phyloP scores from a whole-genome alignment of 2,113 vertebrate species.

The Ahaetulla prasina region DNA sequence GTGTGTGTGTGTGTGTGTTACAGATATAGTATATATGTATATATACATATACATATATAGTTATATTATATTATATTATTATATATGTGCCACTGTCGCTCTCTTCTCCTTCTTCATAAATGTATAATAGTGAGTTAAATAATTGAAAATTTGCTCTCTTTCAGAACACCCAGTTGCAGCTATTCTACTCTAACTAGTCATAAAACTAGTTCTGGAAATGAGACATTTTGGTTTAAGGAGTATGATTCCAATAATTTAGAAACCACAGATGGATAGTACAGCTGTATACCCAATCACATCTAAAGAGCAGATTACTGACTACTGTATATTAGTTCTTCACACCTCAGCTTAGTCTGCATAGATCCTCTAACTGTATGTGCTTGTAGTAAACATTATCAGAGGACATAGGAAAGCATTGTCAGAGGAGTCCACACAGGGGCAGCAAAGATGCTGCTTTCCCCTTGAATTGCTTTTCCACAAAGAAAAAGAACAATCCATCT shows the following conservation, averaged over 20 bases:
- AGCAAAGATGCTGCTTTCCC: not conserved
- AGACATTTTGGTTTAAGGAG: not conserved
- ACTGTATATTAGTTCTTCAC: not conserved
- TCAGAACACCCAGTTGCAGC: not conserved
- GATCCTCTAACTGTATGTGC: not conserved
- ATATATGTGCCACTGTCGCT: not conserved
- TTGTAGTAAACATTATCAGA: not conserved
- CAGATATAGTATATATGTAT: too few species aligned
- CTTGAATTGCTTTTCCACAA: not conserved
- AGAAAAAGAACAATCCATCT: not conserved
- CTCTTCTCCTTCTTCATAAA: not conserved
- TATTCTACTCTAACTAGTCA: not conserved
- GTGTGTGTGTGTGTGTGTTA: too few species aligned
- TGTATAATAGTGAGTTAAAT: not conserved
- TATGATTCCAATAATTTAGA: not conserved
- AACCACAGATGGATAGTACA: not conserved
- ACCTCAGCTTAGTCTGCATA: not conserved
- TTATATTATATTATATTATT: too few species aligned
- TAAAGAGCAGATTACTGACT: not conserved
- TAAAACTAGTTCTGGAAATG: not conserved
- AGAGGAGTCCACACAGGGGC: not conserved
- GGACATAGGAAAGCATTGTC: not conserved
- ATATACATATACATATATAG: too few species aligned
- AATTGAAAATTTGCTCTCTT: not conserved
- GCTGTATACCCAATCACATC: not conserved